Evolutionary conservation across 35 echinoderm and acorn worm genomes (phyloP).

Genomic region (Heliocidaris tuberculata): DNA sequence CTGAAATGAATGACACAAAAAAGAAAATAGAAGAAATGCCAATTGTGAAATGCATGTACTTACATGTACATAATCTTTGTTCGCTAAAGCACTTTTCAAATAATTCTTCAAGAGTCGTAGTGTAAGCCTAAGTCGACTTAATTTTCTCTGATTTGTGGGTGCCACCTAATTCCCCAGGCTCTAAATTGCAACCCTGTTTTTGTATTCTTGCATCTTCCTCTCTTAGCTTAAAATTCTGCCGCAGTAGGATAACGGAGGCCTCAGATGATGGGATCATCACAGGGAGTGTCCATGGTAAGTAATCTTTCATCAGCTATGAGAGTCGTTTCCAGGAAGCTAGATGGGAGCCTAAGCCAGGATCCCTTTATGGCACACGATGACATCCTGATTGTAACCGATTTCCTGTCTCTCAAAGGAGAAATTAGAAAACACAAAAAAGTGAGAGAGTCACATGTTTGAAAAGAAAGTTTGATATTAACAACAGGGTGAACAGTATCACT

Average conservation of each 20-base stretch:
- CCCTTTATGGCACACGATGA: too few relatives aligned
- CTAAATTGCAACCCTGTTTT: neutral
- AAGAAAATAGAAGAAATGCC: too few relatives aligned
- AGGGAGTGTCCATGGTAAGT: conserved; percentile 45
- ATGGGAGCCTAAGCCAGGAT: too few relatives aligned
- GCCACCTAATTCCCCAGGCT: neutral
- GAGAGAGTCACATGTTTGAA: neutral
- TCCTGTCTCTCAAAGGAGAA: too few relatives aligned
- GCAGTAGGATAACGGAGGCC: conserved; percentile 38
- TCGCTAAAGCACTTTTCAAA: too few relatives aligned
- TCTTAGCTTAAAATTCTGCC: conserved; percentile 65
- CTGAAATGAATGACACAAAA: too few relatives aligned
- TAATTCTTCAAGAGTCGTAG: too few relatives aligned
- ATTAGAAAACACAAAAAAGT: neutral
- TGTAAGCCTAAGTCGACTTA: neutral
- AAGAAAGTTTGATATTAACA: neutral
- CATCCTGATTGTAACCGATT: too few relatives aligned
- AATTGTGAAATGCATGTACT: too few relatives aligned
- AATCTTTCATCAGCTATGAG: neutral
- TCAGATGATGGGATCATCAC: conserved; percentile 43
- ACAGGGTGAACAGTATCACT: too few relatives aligned
- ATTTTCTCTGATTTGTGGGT: neutral
- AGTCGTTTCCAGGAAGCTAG: too few relatives aligned
- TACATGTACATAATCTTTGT: too few relatives aligned
- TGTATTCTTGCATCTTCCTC: conserved; percentile 13